A percentile compares a stretch with the other conserved stretches of the same genome.
phyloP scores from a whole-genome alignment of 2,113 vertebrate species.

The Chascanopsetta lugubris region DNA sequence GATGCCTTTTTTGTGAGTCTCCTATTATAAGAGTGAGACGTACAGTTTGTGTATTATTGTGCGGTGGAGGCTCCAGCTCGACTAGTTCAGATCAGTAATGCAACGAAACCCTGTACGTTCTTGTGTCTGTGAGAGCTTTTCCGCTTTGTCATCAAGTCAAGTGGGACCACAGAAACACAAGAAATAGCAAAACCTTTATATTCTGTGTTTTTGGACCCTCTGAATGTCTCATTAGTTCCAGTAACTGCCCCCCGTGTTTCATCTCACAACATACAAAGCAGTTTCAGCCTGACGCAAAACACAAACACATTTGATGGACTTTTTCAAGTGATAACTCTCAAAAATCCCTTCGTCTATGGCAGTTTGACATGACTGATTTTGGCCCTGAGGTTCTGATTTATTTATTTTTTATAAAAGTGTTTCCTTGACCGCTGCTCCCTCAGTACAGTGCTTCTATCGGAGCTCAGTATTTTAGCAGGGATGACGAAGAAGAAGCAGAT shows the following conservation, averaged over 20 bases:
- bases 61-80: background rate
- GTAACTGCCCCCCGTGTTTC: background rate
- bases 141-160: background rate
- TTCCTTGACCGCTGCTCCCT: background rate
- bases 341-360: background rate
- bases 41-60: background rate
- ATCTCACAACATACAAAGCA: background rate
- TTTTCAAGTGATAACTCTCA: background rate
- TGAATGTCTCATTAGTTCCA: background rate
- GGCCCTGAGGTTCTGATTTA: too few species aligned
- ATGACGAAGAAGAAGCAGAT: too few species aligned
- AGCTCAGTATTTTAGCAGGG: too few species aligned
- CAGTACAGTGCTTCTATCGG: too few species aligned
- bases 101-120: background rate
- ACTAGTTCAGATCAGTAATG: constrained; percentile 1
- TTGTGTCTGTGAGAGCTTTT: background rate
- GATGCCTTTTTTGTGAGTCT: background rate
- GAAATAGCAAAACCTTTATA: background rate
- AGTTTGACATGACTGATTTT: background rate
- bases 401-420: too few species aligned
- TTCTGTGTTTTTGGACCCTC: background rate
- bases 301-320: background rate
- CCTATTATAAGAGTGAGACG: background rate
- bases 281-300: background rate
- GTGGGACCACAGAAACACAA: background rate